Conservation (phyloP, 2,888 invertebrate genomes). For the Cryptus armator region DNA sequence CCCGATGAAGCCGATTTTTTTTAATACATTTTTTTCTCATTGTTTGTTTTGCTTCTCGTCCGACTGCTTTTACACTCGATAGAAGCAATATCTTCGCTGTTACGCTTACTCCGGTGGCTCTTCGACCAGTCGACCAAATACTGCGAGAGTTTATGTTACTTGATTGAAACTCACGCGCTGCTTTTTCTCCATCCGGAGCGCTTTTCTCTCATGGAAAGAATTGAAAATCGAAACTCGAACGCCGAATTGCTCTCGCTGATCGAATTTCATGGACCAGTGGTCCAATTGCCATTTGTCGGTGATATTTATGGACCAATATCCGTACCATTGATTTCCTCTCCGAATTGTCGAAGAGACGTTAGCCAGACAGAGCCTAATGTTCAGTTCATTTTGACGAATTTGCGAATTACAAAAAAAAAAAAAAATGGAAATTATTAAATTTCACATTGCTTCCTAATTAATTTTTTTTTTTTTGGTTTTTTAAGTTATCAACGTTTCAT, state of each 20-base stretch:
- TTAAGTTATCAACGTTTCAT: too few relatives aligned
- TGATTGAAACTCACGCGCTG: too few relatives aligned
- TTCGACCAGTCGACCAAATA: not conserved
- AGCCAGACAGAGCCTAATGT: too few relatives aligned
- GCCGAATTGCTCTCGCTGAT: not conserved
- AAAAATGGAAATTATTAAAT: too few relatives aligned
- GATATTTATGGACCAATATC: not conserved
- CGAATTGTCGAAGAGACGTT: too few relatives aligned
- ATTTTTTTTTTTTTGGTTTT: too few relatives aligned
- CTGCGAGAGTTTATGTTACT: not conserved
- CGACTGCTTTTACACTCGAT: not conserved
- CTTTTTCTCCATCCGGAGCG: not conserved
- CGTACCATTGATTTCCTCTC: not conserved
- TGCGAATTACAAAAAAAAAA: too few relatives aligned
- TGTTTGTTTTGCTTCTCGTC: not conserved
- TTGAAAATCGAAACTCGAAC: not conserved
- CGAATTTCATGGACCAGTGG: not conserved
- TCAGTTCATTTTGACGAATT: too few relatives aligned
- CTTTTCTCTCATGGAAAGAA: not conserved
- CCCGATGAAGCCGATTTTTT: not conserved
- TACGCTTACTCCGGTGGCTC: too few relatives aligned
- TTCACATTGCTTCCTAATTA: too few relatives aligned
- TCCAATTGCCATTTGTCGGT: not conserved
- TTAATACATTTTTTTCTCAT: not conserved
- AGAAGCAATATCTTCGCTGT: not conserved